Evolutionary conservation across 2,888 invertebrate genomes (phyloP).

Genomic region (Agrochola macilenta): DNA sequence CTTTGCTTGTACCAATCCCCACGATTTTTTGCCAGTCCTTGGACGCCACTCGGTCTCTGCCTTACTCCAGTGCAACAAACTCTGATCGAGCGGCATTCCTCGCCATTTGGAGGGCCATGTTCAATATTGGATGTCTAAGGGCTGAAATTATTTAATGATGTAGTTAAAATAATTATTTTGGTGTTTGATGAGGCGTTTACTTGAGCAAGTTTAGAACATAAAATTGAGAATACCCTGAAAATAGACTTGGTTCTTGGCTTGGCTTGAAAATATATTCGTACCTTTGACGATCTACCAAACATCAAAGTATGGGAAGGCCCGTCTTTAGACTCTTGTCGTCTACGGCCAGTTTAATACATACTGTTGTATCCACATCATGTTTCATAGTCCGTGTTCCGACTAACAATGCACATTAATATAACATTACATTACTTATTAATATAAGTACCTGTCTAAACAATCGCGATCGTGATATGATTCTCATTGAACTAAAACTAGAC

Average conservation of each 20-base stretch:
- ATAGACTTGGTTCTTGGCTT: too few species aligned
- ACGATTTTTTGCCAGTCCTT: too few species aligned
- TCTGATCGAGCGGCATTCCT: too few species aligned
- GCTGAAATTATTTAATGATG: too few species aligned
- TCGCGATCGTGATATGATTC: constrained; percentile 50
- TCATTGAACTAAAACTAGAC: constrained; percentile 26
- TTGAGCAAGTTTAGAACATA: too few species aligned
- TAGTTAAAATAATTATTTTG: too few species aligned
- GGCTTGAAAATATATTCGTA: too few species aligned
- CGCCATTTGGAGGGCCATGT: neutral
- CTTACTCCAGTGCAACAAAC: neutral
- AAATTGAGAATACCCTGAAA: too few species aligned
- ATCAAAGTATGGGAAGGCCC: neutral
- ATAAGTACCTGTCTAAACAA: constrained; percentile 22
- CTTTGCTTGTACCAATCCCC: too few species aligned
- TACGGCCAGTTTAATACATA: neutral
- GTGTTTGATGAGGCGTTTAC: too few species aligned
- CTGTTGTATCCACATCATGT: neutral
- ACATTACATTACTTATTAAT: constrained; percentile 34
- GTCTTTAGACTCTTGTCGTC: constrained; percentile 11
- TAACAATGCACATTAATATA: constrained; percentile 22
- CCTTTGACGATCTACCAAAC: neutral
- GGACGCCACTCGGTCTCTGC: too few species aligned
- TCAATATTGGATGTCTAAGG: neutral
- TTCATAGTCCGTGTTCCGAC: constrained; percentile 7